Evolutionary conservation across 2,113 vertebrate genomes (phyloP).

Genomic region (Gnathonemus longibarbis): DNA sequence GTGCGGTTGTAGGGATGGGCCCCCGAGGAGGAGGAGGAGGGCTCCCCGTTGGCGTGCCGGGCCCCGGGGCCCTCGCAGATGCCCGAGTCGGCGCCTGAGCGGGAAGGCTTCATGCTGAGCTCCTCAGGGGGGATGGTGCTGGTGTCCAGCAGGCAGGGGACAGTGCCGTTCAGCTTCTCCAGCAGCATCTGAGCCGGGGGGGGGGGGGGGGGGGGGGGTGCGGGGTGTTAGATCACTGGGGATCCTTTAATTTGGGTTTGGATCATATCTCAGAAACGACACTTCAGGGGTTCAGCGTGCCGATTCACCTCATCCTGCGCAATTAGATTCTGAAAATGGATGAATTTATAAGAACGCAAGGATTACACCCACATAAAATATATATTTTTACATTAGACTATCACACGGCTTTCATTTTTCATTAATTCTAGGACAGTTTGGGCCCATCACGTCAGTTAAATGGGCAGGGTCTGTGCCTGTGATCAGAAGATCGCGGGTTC

Average conservation of each 20-base stretch:
- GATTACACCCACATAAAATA: background rate
- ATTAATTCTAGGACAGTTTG: background rate
- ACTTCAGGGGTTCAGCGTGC: background rate
- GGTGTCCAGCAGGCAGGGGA: conserved; percentile 89
- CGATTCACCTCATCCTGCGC: background rate
- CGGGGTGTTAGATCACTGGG: background rate
- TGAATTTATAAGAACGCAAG: background rate
- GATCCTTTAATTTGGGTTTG: background rate
- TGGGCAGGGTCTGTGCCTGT: no score
- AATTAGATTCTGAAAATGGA: background rate
- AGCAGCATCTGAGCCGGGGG: conserved; percentile 77
- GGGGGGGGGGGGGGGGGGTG: background rate
- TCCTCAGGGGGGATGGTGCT: conserved; percentile 92
- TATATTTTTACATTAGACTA: background rate
- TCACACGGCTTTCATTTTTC: background rate
- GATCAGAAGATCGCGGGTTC: background rate
- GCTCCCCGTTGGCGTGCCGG: conserved; percentile 79
- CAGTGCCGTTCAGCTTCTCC: conserved; percentile 92
- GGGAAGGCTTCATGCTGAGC: conserved; percentile 78
- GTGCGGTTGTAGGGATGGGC: conserved; percentile 88
- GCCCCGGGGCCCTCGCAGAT: conserved; percentile 67
- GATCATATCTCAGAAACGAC: background rate
- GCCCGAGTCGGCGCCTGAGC: conserved; percentile 73
- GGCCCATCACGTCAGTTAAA: background rate
- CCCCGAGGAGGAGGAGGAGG: conserved; percentile 48